Evolutionary conservation across 2,113 vertebrate genomes (phyloP).

Genomic region (Talpa occidentalis): DNA sequence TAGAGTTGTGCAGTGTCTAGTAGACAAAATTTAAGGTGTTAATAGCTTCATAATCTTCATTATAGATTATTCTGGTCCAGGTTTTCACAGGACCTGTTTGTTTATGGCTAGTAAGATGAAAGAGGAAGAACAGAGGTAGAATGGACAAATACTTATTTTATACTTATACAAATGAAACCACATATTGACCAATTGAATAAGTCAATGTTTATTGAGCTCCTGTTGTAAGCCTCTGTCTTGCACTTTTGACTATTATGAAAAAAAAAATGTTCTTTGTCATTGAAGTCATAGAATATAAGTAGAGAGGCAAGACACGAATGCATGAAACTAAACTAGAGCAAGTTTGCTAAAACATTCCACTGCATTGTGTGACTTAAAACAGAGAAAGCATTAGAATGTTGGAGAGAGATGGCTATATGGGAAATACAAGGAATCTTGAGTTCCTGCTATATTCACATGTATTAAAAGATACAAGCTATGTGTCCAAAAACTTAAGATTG

Average conservation of each 20-base stretch:
- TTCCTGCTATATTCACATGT: neutral
- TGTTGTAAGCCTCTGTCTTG: neutral
- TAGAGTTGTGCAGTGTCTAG: neutral
- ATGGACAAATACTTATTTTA: neutral
- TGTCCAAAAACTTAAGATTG: neutral
- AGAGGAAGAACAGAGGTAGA: neutral
- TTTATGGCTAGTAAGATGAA: neutral
- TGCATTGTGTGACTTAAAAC: neutral
- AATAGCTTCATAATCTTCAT: neutral
- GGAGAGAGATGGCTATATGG: neutral
- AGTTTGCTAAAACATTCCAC: neutral
- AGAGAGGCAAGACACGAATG: neutral
- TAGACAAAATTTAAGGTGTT: neutral
- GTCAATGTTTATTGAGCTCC: neutral
- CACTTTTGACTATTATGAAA: neutral
- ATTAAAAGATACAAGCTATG: neutral
- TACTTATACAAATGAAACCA: neutral
- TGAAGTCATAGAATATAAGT: neutral
- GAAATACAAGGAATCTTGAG: neutral
- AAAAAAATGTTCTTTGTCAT: neutral
- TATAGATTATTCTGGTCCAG: neutral
- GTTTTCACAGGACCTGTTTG: neutral
- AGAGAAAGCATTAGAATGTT: neutral
- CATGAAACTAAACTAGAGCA: neutral
- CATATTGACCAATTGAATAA: neutral